These are phyloP conservation scores for Trachelipus rathkii DNA, from an alignment of 1,140 invertebrate genomes.

Conservation along the genomic window DNA sequence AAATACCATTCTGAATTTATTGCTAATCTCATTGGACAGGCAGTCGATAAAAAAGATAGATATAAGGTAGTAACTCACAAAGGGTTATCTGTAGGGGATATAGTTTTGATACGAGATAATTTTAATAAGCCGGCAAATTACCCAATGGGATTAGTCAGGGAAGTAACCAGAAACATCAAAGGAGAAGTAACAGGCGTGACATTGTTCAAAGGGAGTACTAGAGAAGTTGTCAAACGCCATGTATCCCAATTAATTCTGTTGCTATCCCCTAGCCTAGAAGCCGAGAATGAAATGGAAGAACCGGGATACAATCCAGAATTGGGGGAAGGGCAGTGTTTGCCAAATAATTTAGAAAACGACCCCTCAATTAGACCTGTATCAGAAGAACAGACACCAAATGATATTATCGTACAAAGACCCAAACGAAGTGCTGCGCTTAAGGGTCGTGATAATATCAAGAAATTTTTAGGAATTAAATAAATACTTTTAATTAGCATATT, in stretches of 20 bases:
- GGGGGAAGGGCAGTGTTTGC: too few relatives aligned
- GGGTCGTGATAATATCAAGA: too few relatives aligned
- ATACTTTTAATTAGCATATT: too few relatives aligned
- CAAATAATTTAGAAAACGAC: too few relatives aligned
- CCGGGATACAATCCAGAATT: too few relatives aligned
- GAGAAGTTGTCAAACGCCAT: not conserved
- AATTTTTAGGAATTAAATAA: too few relatives aligned
- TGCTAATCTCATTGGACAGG: not conserved
- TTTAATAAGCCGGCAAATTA: not conserved
- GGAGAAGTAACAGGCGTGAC: slow-evolving; percentile 15
- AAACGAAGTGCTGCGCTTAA: too few relatives aligned
- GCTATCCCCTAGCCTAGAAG: not conserved
- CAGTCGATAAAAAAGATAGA: not conserved
- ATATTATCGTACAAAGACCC: too few relatives aligned
- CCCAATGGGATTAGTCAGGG: not conserved
- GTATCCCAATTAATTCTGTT: not conserved
- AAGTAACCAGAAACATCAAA: not conserved
- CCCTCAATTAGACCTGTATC: too few relatives aligned
- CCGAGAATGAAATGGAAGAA: too few relatives aligned
- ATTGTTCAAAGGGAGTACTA: slow-evolving; percentile 3
- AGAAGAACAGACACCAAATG: too few relatives aligned
- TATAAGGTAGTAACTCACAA: slow-evolving; percentile 8
- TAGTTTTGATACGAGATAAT: slow-evolving; percentile 4
- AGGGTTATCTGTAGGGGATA: not conserved
- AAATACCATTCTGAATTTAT: slow-evolving; percentile 8